phyloP scores from a whole-genome alignment of 2,888 invertebrate species.

The Nomada hirtipes region DNA sequence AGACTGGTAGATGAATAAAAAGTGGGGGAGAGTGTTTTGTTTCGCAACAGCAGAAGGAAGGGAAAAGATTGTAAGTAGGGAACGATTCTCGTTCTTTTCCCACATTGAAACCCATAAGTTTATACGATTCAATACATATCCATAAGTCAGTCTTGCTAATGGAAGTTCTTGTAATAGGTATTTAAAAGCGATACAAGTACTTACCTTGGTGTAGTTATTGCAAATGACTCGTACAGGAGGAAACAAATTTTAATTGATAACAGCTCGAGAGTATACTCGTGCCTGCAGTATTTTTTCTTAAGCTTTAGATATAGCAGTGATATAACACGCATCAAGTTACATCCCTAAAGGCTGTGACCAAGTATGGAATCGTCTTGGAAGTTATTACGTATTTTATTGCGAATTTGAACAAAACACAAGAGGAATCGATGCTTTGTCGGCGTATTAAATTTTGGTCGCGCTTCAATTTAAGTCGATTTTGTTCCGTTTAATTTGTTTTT shows the following conservation, averaged over 20 bases:
- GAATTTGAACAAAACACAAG: conserved; percentile 32
- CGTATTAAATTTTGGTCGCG: not conserved
- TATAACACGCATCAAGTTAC: conserved; percentile 60
- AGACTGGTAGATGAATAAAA: conserved; percentile 72
- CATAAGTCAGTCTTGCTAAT: conserved; percentile 45
- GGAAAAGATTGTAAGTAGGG: conserved; percentile 53
- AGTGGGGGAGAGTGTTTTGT: conserved; percentile 46
- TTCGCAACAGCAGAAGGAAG: conserved; percentile 23
- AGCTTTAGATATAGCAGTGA: conserved; percentile 60
- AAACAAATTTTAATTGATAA: conserved; percentile 4
- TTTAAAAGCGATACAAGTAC: conserved; percentile 12
- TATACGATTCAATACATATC: conserved; percentile 75
- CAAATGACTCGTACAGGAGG: not conserved
- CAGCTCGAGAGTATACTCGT: conserved; percentile 45
- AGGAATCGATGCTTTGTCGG: conserved; percentile 57
- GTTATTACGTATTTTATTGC: conserved; percentile 46
- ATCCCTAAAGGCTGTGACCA: conserved; percentile 80
- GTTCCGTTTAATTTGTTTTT: not conserved
- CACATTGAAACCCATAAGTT: conserved; percentile 51
- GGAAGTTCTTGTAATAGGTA: conserved; percentile 24
- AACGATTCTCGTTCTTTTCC: conserved; percentile 64
- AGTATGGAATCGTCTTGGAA: conserved; percentile 61
- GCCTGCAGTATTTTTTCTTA: conserved; percentile 64
- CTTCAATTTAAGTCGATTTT: not conserved
- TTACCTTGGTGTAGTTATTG: conserved; percentile 11